These are phyloP conservation scores for Phrixothrix hirtus DNA, from an alignment of 2,888 invertebrate genomes.

Conservation along the genomic window DNA sequence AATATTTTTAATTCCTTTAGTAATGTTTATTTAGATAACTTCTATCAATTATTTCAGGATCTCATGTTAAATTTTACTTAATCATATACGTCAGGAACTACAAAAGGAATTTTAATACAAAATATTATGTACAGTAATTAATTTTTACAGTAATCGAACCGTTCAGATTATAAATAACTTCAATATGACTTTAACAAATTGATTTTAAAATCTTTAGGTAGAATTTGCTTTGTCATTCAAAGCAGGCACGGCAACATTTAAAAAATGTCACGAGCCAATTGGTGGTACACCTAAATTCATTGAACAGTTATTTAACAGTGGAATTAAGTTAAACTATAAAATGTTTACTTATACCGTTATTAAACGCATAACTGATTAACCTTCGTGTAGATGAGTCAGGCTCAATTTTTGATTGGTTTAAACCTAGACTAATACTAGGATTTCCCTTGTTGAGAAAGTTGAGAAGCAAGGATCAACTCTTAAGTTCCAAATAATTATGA, in stretches of 20 bases:
- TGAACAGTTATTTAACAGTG: constrained; percentile 15
- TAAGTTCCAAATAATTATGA: too few species aligned
- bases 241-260: constrained; percentile 34
- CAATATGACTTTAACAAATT: constrained; percentile 18
- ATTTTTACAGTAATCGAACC: constrained; percentile 2
- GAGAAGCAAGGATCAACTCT: too few species aligned
- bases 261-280: constrained; percentile 32
- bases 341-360: constrained; percentile 17
- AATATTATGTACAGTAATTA: background rate
- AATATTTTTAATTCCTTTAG: too few species aligned
- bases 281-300: constrained; percentile 17
- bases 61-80: background rate
- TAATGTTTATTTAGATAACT: too few species aligned
- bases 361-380: constrained; percentile 12
- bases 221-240: constrained; percentile 34
- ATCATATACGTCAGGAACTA: background rate
- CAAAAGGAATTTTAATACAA: background rate
- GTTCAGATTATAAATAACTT: constrained; percentile 4
- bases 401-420: constrained; percentile 1
- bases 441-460: too few species aligned
- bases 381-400: constrained; percentile 11
- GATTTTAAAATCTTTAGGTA: constrained; percentile 28
- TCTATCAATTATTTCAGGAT: too few species aligned
- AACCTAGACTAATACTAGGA: too few species aligned
- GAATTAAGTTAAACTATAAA: constrained; percentile 7